Evolutionary conservation across 2,888 invertebrate genomes (phyloP).

Genomic region (Drosophila neotestacea): DNA sequence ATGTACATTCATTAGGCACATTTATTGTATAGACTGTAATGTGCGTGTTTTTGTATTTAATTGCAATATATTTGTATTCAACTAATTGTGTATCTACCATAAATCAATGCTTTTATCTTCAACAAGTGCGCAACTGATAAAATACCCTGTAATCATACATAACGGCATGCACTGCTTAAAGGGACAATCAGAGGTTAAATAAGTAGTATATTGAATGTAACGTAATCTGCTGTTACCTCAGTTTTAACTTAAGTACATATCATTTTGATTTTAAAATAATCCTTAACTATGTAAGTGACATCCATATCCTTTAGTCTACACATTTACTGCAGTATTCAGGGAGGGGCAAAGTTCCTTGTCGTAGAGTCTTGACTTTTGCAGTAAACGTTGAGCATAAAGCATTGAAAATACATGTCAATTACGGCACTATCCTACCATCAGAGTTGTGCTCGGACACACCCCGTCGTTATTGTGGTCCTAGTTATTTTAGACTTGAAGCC

Average conservation of each 20-base stretch:
- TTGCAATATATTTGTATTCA: conserved; percentile 7
- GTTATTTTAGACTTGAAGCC: conserved; percentile 13
- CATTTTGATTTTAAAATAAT: not conserved
- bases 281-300: not conserved
- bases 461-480: conserved; percentile 9
- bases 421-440: conserved; percentile 20
- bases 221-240: not conserved
- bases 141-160: not conserved
- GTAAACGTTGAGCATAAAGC: not conserved
- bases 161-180: conserved; percentile 1
- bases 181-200: not conserved
- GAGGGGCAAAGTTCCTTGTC: not conserved
- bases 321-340: not conserved
- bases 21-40: not conserved
- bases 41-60: conserved; percentile 7
- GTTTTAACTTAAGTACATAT: not conserved
- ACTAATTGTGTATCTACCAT: conserved; percentile 11
- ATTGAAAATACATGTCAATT: conserved; percentile 15
- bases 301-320: not conserved
- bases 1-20: conserved; percentile 3
- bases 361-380: not conserved
- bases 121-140: not conserved
- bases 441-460: conserved; percentile 27
- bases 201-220: conserved; percentile 4
- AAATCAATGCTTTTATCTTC: conserved; percentile 16